Base-by-base conservation (phyloP, 2,113 vertebrate genomes). In the Psittacula cyanocephala region DNA sequence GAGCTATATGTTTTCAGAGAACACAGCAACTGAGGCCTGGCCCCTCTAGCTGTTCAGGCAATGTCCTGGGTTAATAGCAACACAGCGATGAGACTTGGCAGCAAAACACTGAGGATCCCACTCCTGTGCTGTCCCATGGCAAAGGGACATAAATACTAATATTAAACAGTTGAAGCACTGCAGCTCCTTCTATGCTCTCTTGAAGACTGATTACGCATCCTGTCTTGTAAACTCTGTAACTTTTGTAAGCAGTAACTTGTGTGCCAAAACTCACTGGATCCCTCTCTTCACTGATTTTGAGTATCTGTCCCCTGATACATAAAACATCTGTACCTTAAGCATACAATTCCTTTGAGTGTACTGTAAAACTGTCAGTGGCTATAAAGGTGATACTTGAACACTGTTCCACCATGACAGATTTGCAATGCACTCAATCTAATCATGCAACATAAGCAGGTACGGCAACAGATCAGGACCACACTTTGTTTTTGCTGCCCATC, bases 361-460 rank as follows among this genome's bases (percentile, higher is more conserved):
- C 1, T 10, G 17, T 10, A 19, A 24, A 64, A 24, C n/a, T 8
- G 23, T 4, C 44, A 13, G 18, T 11, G 12, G 16, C 20, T 9
- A 49, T 39, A 37, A 8, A 50, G 50, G 6, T 1, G 9, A 29
- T 8, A 33, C 27, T 20, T 8, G 20, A 57, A 15, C 23, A 4
- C 3, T 16, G 13, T 8, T 28, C 16, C 33, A 17, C 25, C 20
- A 16, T 7, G 11, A 28, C 14, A 35, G 24, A 20, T 31, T 11
- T 25, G 11, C 41, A 10, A 8, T 3, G 13, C 3, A 2, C 20
- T 27, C 37, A 24, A 41, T 22, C 13, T 4, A 29, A 44, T 55
- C 3, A 0, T 5, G 19, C 15, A 14, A 18, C 4, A 0, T 13
- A 22, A 29, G 13, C 11, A 11, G 50, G 23, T 11, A 24, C 39